Evolutionary conservation across 35 echinoderm and acorn worm genomes (phyloP).

Genomic region (Anneissia japonica): DNA sequence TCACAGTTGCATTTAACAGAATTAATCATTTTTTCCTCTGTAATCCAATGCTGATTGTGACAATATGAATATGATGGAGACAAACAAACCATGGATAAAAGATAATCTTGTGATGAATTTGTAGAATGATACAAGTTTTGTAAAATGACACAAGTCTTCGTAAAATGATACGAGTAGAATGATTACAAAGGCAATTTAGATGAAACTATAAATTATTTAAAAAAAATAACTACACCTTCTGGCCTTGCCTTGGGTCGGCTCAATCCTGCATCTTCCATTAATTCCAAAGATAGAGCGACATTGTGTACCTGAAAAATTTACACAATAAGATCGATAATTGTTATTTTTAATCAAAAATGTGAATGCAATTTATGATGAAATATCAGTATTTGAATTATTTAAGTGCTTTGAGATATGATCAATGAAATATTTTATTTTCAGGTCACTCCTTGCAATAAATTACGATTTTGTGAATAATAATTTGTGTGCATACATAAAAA

Average conservation of each 20-base stretch:
- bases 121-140: neutral
- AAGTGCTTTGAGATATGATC: too few relatives aligned
- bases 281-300: conserved; percentile 79
- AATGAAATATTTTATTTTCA: too few relatives aligned
- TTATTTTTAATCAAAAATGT: too few relatives aligned
- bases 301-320: conserved; percentile 74
- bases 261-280: conserved; percentile 97
- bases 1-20: neutral
- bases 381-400: too few relatives aligned
- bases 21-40: neutral
- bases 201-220: neutral
- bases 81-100: neutral
- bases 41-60: neutral
- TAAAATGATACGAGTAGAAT: too few relatives aligned
- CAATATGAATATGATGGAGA: neutral
- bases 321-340: neutral
- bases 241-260: conserved; percentile 85
- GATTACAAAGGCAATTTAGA: neutral
- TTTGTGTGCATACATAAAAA: too few relatives aligned
- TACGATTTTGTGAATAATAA: too few relatives aligned
- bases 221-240: conserved; percentile 45
- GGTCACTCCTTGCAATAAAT: too few relatives aligned
- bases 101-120: neutral
- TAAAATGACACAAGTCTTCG: neutral
- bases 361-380: too few relatives aligned